Evolutionary conservation across 1,140 invertebrate genomes (phyloP), one percentile per base, ranked within the genome.

Genomic region (Nylanderia fulva): DNA sequence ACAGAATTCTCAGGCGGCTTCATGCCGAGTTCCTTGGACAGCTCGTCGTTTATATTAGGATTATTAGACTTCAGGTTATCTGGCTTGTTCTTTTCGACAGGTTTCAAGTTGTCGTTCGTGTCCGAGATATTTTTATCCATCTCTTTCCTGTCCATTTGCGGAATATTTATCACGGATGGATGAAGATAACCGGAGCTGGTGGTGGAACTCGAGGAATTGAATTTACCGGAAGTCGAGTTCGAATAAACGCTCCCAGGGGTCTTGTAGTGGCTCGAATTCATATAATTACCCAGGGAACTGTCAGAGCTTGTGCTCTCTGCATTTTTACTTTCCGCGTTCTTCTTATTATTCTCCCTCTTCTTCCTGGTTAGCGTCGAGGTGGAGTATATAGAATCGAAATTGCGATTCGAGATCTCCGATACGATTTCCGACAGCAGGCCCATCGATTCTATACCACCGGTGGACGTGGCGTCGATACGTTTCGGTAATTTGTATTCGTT

Each of bases 301-400:
- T 91, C 90, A 5, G 91, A 91, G 6, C 84, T 88, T 0, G 84
- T 85, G 77, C 88, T 92, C 1, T 93, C 91, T 0, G 54, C 9
- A 45, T 90, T 88, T 11, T 93, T n/a, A n/a, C n/a, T 93, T 8
- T n/a, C 27, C 6, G 79, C 88, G 71, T 95, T 92, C 24, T 94
- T 94, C 33, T 95, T 93, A 82, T 95, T 93, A 77, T 95, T 92
- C 24, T 94, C 94, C 39, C 95, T 95, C 89, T 96, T 96, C 87
- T 97, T 97, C 82, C 96, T 95, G 7, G 95, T 94, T 0, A 97
- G 87, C 0, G 96, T 97, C 0, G 96, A 96, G 0, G 96, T 96
- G 0, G 97, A 98, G 91, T 98, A 98, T 76, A 98, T 98, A 0
- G 97, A 98, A 86, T 98, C 97, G 18, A 97, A 96, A 91, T 98